These are phyloP conservation scores for Dasypogon diadema DNA, from an alignment of 2,888 invertebrate genomes.

Conservation along the genomic window DNA sequence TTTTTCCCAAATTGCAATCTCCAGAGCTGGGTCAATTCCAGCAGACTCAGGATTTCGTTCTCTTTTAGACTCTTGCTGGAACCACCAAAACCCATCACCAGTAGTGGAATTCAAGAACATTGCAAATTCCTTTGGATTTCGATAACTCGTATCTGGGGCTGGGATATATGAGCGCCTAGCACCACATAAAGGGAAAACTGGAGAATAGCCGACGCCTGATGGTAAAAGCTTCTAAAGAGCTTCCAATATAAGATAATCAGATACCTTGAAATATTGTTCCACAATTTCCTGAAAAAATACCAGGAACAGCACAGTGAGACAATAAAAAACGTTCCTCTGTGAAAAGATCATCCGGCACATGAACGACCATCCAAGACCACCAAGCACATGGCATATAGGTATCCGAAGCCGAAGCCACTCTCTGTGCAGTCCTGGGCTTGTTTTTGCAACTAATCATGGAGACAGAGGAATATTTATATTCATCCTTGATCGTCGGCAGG, in stretches of 20 bases:
- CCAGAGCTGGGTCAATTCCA: constrained; percentile 39
- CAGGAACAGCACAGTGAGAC: background rate
- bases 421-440: constrained; percentile 5
- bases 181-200: background rate
- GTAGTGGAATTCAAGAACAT: background rate
- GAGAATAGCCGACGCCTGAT: constrained; percentile 27
- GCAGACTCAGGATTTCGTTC: constrained; percentile 19
- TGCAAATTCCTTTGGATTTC: constrained; percentile 34
- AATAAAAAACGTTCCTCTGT: constrained; percentile 9
- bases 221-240: constrained; percentile 36
- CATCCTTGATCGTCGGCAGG: constrained; percentile 55
- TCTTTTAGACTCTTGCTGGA: background rate
- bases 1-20: constrained; percentile 19
- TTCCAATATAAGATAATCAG: constrained; percentile 51
- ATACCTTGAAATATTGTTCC: constrained; percentile 51
- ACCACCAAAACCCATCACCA: background rate
- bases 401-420: background rate
- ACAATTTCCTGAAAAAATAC: constrained; percentile 36
- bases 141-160: constrained; percentile 20
- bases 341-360: constrained; percentile 13
- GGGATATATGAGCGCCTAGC: background rate
- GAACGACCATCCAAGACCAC: background rate
- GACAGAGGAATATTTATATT: constrained; percentile 56
- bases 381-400: background rate
- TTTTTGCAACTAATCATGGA: constrained; percentile 54